Conservation (phyloP, 1,140 invertebrate species). For the Pinna nobilis region DNA sequence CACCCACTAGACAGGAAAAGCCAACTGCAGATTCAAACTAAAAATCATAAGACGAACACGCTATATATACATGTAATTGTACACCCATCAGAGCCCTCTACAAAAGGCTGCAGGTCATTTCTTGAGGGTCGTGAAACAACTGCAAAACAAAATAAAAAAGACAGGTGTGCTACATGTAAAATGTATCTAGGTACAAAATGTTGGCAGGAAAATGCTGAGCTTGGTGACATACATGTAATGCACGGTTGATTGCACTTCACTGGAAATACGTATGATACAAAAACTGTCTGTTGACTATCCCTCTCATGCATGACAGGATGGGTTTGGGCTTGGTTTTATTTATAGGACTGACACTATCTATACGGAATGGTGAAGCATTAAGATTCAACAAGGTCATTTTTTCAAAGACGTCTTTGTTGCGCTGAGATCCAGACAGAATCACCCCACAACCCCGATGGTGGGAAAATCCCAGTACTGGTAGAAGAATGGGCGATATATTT, state of each 20-base stretch:
- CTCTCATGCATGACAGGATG: conserved; percentile 26
- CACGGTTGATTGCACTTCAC: not conserved
- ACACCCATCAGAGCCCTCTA: too few species aligned
- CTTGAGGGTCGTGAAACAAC: not conserved
- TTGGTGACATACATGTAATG: not conserved
- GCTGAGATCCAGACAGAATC: conserved; percentile 16
- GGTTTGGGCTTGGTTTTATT: conserved; percentile 34
- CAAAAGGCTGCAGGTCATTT: not conserved
- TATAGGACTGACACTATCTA: conserved; percentile 25
- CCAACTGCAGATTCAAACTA: too few species aligned
- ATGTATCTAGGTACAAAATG: not conserved
- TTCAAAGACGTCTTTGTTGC: conserved; percentile 6
- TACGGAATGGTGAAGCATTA: conserved; percentile 10
- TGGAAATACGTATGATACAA: conserved; percentile 46
- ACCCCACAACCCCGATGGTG: conserved; percentile 29
- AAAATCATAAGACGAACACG: too few species aligned
- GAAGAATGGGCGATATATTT: conserved; percentile 5
- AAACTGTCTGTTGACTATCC: conserved; percentile 41
- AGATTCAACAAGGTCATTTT: conserved; percentile 34
- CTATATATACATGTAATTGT: too few species aligned
- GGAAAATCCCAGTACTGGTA: conserved; percentile 24
- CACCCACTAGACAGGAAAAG: too few species aligned
- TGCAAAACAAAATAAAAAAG: not conserved
- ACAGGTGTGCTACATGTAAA: not conserved
- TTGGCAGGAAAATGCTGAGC: not conserved